Evolutionary conservation across 92 coral and sea anemone species (phyloP).

Genomic region (Epizoanthus scotinus): DNA sequence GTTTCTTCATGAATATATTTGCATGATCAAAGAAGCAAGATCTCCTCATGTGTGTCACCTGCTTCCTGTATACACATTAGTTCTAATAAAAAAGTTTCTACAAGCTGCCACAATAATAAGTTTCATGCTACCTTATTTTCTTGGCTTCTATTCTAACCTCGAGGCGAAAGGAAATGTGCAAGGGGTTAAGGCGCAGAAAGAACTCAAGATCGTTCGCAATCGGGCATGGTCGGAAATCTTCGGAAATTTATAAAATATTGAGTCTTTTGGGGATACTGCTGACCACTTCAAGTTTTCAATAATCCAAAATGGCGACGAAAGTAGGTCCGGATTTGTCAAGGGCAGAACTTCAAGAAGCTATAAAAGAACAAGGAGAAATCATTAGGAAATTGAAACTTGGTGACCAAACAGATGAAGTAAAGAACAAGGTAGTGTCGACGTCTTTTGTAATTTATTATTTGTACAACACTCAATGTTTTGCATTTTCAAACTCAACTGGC

Average conservation of each 20-base stretch:
- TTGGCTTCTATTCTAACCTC: neutral
- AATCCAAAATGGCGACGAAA: conserved; percentile 79
- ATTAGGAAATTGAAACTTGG: conserved; percentile 76
- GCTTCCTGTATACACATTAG: too few relatives aligned
- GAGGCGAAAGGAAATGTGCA: neutral
- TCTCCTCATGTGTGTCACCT: too few relatives aligned
- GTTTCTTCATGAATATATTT: neutral
- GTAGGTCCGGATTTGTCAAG: conserved; percentile 43
- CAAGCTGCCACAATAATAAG: neutral
- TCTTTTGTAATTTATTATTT: neutral
- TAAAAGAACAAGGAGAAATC: conserved; percentile 76
- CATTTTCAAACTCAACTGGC: neutral
- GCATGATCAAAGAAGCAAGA: conserved; percentile 3
- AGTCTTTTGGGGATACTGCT: conserved; percentile 7
- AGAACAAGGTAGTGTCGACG: conserved; percentile 70
- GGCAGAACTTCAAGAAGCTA: conserved; percentile 78
- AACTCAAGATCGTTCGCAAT: conserved; percentile 1
- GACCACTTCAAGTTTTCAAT: neutral
- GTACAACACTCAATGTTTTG: neutral
- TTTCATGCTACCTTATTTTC: neutral
- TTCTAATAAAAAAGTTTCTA: neutral
- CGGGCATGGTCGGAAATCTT: conserved; percentile 34
- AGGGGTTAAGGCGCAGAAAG: neutral
- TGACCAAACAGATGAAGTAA: conserved; percentile 93
- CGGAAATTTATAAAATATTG: conserved; percentile 11